A percentile compares a stretch with the other conserved stretches of the same genome.
phyloP scores from a whole-genome alignment of 2,113 vertebrate species.

The Neolamprologus cancellatus region DNA sequence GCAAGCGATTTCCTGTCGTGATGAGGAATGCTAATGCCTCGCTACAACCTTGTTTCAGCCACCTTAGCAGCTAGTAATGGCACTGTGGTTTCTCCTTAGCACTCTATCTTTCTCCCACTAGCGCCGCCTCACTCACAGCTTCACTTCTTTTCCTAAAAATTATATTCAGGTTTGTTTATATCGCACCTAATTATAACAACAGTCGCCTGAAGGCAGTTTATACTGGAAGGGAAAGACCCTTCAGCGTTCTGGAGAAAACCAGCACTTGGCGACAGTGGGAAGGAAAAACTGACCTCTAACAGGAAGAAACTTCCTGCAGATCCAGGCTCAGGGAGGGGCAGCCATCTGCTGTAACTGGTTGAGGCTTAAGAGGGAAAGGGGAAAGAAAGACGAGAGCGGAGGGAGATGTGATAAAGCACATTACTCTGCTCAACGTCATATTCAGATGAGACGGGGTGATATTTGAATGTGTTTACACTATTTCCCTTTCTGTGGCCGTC shows the following conservation, averaged over 20 bases:
- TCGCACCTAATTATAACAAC: not conserved
- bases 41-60: constrained; percentile 27
- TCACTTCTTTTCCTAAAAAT: not conserved
- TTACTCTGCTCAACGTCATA: not conserved
- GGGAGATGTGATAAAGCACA: not conserved
- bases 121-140: not conserved
- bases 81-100: not conserved
- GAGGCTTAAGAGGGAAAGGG: not conserved
- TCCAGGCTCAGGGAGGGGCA: not conserved
- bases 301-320: not conserved
- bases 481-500: not conserved
- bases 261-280: not conserved
- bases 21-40: constrained; percentile 41
- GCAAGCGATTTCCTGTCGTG: constrained; percentile 49
- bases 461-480: not conserved
- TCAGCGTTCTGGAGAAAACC: not conserved
- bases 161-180: not conserved
- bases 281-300: not conserved
- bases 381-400: not conserved
- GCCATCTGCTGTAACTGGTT: not conserved
- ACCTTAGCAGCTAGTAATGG: constrained; percentile 34
- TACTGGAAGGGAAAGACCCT: not conserved
- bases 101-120: not conserved
- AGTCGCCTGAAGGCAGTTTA: not conserved
- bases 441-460: not conserved